Evolutionary conservation across 2,797 vertebrate genomes (phyloP).

Genomic region (Hippoglossus hippoglossus): DNA sequence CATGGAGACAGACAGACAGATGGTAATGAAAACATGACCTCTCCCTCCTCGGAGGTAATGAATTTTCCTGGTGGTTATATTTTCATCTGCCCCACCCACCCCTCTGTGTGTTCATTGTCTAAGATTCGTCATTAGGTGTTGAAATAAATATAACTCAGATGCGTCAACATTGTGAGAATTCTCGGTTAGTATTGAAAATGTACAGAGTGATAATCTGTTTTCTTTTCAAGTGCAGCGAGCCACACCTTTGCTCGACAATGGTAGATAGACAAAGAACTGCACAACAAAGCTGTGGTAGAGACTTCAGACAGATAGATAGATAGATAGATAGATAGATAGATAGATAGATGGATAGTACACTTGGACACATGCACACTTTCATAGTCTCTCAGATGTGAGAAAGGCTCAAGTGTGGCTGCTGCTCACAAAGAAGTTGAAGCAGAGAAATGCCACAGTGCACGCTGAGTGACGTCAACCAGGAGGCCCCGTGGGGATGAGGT

Average conservation of each 20-base stretch:
- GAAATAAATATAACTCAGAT: neutral
- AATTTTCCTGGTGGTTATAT: neutral
- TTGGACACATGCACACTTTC: slow-evolving; percentile 52
- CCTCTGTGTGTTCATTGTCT: neutral
- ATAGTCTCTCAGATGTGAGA: slow-evolving; percentile 69
- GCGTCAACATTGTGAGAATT: neutral
- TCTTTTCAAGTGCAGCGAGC: slow-evolving; percentile 32
- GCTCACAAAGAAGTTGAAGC: slow-evolving; percentile 83
- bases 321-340: slow-evolving; percentile 26
- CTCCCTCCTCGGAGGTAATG: too few relatives aligned
- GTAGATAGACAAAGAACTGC: slow-evolving; percentile 28
- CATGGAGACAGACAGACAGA: neutral
- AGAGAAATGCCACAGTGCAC: slow-evolving; percentile 83
- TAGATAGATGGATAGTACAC: slow-evolving; percentile 34
- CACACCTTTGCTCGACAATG: slow-evolving; percentile 38
- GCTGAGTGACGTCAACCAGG: slow-evolving; percentile 86
- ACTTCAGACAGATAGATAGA: slow-evolving; percentile 20
- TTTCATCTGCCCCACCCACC: slow-evolving; percentile 10
- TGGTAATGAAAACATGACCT: too few relatives aligned
- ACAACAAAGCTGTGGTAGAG: neutral
- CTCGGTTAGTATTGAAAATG: slow-evolving; percentile 9
- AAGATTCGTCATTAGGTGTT: neutral
- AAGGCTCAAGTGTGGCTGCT: slow-evolving; percentile 78
- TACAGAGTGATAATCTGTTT: slow-evolving; percentile 9
- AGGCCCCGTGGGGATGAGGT: slow-evolving; percentile 87